Evolutionary conservation across 1,140 invertebrate genomes (phyloP), one percentile per base, ranked within the genome.

Genomic region (Dysdera silvatica): DNA sequence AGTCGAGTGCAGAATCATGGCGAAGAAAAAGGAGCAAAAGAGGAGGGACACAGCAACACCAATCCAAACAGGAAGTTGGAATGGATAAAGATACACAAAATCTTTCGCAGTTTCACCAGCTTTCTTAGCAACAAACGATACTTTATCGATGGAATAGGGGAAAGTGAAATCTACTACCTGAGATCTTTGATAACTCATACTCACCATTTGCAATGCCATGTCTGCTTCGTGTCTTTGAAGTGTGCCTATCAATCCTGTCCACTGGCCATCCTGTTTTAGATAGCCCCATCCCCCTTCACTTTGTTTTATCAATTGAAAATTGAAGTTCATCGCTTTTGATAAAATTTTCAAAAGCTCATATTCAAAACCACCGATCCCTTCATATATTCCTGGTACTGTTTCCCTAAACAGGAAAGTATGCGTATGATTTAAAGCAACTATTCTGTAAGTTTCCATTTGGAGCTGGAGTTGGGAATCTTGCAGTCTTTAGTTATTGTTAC

Each of bases 181-280:
- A 2, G 23, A 14, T 18, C 57, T 37, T 5, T 59, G 24, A 49
- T 48, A 29, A 7, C 31, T 51, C 10, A 59, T 40, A 0, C 45
- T 24, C 10, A 59, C 33, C n/a, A 24, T 16, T 18, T 20, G 20
- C 6, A 59, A 32, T 3, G 57, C 57, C 16, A 59, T 49, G 10
- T 59, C 57, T 14, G 45, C 32, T 51, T 59, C 41, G 12, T 33
- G 18, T n/a, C 57, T 49, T 51, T 35, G 23, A 3, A 59, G 1
- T n/a, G 51, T 32, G 8, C 57, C 57, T 7, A 59, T 40, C 20
- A 59, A 24, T 3, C 57, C 57, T 37, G 47, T 40, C 57, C 57
- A 59, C 18, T 5, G 18, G 33, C 45, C 57, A 16, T 49, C 18
- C 3, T 16, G 16, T 23, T n/a, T 18, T 18, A 32, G 28, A 4